A percentile compares a stretch with the other conserved stretches of the same genome.
Conservation (phyloP, 1,140 invertebrate genomes). For the Lerema accius region DNA sequence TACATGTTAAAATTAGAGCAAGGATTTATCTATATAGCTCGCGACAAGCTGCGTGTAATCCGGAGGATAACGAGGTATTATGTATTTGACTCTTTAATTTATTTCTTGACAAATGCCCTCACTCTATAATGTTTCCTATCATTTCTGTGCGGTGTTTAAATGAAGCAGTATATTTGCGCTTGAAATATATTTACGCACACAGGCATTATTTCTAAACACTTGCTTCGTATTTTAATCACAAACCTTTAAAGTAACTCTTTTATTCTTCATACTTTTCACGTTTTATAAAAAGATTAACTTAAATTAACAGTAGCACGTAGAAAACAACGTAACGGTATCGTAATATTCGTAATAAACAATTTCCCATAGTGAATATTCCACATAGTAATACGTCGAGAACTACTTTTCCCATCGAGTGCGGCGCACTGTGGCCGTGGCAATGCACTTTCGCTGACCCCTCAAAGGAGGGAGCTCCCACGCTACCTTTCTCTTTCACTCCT, state of each 20-base stretch:
- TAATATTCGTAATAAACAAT: conserved; percentile 41
- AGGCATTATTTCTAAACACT: neutral
- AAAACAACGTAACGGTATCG: conserved; percentile 25
- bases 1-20: conserved; percentile 21
- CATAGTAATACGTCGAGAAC: conserved; percentile 53
- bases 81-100: conserved; percentile 29
- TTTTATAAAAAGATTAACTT: neutral
- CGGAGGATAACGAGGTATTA: conserved; percentile 19
- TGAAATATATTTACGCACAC: conserved; percentile 9
- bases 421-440: conserved; percentile 73
- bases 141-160: conserved; percentile 19
- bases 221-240: too few species aligned
- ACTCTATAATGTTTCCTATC: conserved; percentile 18
- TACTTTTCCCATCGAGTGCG: conserved; percentile 77
- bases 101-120: conserved; percentile 23
- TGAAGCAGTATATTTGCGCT: conserved; percentile 12
- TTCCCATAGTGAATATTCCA: conserved; percentile 71
- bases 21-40: conserved; percentile 19
- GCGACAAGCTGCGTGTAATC: conserved; percentile 16
- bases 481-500: conserved; percentile 59
- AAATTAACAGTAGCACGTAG: neutral
- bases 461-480: conserved; percentile 63
- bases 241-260: too few species aligned
- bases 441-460: conserved; percentile 81
- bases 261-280: too few species aligned